Conservation (phyloP, 2,113 vertebrate genomes). For the Cepphus grylle region DNA sequence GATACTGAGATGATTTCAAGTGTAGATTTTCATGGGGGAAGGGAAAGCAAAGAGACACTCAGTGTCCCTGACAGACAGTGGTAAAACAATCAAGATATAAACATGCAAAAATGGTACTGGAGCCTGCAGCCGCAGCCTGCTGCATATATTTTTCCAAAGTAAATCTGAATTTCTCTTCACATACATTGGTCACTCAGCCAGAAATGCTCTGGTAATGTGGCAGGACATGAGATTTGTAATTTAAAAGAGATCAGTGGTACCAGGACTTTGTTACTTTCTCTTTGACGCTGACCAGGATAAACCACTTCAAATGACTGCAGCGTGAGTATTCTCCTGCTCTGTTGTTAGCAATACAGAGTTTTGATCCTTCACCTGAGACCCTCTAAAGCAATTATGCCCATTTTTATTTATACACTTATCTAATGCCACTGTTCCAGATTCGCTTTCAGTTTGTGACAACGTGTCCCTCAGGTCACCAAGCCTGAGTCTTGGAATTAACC, state of each 20-base stretch:
- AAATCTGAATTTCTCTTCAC: not conserved
- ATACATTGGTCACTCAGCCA: not conserved
- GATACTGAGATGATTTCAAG: not conserved
- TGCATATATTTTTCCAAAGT: not conserved
- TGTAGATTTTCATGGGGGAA: not conserved
- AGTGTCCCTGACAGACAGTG: not conserved
- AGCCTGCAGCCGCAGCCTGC: not conserved
- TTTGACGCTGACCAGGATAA: not conserved
- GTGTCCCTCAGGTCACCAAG: not conserved
- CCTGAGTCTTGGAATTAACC: not conserved
- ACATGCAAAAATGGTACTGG: not conserved
- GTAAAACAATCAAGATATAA: not conserved
- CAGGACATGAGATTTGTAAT: not conserved
- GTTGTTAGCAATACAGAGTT: not conserved
- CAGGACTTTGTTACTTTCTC: not conserved
- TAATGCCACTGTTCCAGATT: not conserved
- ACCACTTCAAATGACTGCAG: not conserved
- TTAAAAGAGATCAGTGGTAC: not conserved
- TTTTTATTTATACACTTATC: not conserved
- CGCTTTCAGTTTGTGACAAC: fast-evolving
- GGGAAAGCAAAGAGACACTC: not conserved
- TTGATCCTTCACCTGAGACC: not conserved
- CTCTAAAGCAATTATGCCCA: not conserved
- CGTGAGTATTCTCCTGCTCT: not conserved
- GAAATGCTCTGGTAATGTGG: not conserved